phyloP scores from a whole-genome alignment of 2,797 vertebrate genomes.

The Malurus leucopterus region DNA sequence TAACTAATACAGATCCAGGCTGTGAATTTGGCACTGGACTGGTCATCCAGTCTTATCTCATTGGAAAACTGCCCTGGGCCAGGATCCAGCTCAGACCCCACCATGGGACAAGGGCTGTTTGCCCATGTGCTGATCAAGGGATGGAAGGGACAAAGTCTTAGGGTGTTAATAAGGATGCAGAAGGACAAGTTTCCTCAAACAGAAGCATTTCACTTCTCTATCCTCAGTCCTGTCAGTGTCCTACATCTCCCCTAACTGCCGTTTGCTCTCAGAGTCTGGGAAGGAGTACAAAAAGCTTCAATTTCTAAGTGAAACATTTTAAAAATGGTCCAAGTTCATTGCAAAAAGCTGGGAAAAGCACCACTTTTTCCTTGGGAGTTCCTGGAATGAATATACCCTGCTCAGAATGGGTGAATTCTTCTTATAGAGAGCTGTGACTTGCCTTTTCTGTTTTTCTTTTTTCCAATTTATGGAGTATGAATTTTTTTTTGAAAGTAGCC shows the following conservation, averaged over 20 bases:
- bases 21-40: background rate
- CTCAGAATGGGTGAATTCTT: background rate
- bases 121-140: accelerated
- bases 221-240: background rate
- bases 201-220: background rate
- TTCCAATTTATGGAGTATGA: background rate
- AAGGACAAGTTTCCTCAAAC: background rate
- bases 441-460: background rate
- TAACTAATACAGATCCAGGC: background rate
- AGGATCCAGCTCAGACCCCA: background rate
- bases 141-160: background rate
- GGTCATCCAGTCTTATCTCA: background rate
- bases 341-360: background rate
- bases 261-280: background rate
- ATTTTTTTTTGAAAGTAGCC: background rate
- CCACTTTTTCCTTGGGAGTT: background rate
- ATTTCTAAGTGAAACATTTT: background rate
- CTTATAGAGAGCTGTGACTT: background rate
- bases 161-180: background rate
- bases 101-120: background rate
- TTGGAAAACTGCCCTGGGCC: background rate
- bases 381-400: background rate
- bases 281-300: background rate
- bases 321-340: background rate
- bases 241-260: background rate